phyloP scores from a whole-genome alignment of 1,140 invertebrate genomes.

The Rhyacophila brunnea region DNA sequence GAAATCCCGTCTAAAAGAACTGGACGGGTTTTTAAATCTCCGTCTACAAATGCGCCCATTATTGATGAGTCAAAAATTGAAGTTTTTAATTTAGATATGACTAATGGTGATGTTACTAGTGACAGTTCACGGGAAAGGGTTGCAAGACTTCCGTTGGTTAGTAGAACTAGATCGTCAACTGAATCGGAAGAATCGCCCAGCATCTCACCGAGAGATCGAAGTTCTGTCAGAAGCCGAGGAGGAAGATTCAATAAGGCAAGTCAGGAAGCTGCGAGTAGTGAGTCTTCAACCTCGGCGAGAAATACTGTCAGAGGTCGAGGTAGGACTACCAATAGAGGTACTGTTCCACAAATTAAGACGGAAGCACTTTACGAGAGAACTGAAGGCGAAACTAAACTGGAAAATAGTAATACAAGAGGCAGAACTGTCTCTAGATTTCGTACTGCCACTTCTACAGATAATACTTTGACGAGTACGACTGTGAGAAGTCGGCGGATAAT shows the following conservation, averaged over 20 bases:
- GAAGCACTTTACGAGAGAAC: slow-evolving; percentile 29
- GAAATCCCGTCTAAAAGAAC: not conserved
- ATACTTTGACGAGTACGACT: not conserved
- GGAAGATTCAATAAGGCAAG: slow-evolving; percentile 1
- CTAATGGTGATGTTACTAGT: slow-evolving; percentile 14
- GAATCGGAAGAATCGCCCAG: slow-evolving; percentile 1
- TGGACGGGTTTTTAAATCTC: not conserved
- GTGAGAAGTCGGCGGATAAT: slow-evolving; percentile 1
- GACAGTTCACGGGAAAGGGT: not conserved
- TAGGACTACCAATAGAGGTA: slow-evolving; percentile 15
- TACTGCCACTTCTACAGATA: slow-evolving; percentile 4
- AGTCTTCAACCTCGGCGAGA: not conserved
- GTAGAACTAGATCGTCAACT: not conserved
- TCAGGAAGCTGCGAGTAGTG: not conserved
- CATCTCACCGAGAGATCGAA: slow-evolving; percentile 8
- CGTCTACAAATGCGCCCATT: not conserved
- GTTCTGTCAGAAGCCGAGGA: not conserved
- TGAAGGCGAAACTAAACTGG: slow-evolving; percentile 8
- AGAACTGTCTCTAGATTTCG: slow-evolving; percentile 6
- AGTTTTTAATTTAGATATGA: slow-evolving; percentile 33
- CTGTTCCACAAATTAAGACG: slow-evolving; percentile 10
- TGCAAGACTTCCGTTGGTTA: too few relatives aligned
- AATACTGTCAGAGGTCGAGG: slow-evolving; percentile 8
- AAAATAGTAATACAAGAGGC: slow-evolving; percentile 12
- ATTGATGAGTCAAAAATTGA: slow-evolving; percentile 33